Conservation (phyloP, 2,113 vertebrate species). For the Gasterosteus nipponicus region DNA sequence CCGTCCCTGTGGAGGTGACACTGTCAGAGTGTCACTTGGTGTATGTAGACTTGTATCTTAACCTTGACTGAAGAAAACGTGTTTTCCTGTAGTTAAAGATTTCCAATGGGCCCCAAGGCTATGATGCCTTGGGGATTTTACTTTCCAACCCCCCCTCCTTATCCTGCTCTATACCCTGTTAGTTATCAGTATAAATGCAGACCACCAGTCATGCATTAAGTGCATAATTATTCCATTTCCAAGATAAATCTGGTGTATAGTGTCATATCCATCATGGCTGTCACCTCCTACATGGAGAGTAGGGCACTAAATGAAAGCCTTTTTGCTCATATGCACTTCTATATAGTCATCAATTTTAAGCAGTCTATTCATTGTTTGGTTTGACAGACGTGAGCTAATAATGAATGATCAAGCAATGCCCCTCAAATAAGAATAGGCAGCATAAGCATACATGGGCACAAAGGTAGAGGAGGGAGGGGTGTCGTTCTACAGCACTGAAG, state of each 20-base stretch:
- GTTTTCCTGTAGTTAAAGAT: conserved; percentile 78
- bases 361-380: conserved; percentile 87
- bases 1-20: conserved; percentile 66
- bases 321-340: conserved; percentile 90
- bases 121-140: conserved; percentile 57
- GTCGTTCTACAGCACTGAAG: conserved; percentile 48
- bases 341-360: conserved; percentile 88
- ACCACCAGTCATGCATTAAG: conserved; percentile 87
- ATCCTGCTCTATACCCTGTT: conserved; percentile 67
- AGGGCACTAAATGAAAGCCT: conserved; percentile 89
- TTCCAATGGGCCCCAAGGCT: conserved; percentile 62
- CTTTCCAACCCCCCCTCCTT: conserved; percentile 64
- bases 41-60: conserved; percentile 74
- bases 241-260: conserved; percentile 90
- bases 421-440: conserved; percentile 69
- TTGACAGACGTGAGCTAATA: conserved; percentile 87
- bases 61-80: conserved; percentile 80
- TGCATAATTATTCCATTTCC: conserved; percentile 93
- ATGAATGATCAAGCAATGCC: conserved; percentile 86
- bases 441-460: conserved; percentile 45
- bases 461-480: conserved; percentile 7
- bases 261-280: conserved; percentile 91
- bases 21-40: conserved; percentile 66
- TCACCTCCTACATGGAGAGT: conserved; percentile 86
- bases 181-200: conserved; percentile 86